A percentile compares a stretch with the other conserved stretches of the same genome.
These are phyloP conservation scores for Ophiothrix spiculata DNA, from an alignment of 35 echinoderm and acorn worm genomes.

Conservation along the genomic window DNA sequence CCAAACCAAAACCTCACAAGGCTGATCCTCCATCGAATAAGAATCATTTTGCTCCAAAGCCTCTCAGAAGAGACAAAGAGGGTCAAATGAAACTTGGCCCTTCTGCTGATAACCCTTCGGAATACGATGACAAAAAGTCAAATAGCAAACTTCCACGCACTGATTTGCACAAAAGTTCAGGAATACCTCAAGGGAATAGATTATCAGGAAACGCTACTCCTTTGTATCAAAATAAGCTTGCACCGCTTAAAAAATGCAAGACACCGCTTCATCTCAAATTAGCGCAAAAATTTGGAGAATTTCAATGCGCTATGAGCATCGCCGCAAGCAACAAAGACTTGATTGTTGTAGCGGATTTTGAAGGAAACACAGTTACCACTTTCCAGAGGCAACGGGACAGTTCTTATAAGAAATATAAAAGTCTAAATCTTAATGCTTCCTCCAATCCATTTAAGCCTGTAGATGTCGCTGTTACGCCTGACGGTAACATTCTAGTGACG, in stretches of 20 bases:
- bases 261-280: neutral
- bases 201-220: too few species aligned
- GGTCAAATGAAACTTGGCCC: too few species aligned
- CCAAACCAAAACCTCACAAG: too few species aligned
- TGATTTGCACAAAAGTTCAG: too few species aligned
- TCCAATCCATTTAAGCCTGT: neutral
- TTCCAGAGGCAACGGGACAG: neutral
- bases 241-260: neutral
- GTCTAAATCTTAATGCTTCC: neutral
- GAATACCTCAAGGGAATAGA: too few species aligned
- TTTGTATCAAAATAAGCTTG: too few species aligned
- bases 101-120: too few species aligned
- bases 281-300: neutral
- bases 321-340: neutral
- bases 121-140: too few species aligned
- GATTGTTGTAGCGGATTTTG: neutral
- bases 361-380: neutral
- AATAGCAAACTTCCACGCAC: too few species aligned
- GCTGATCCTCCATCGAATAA: too few species aligned
- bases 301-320: neutral
- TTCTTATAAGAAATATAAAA: neutral
- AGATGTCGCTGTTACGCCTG: neutral
- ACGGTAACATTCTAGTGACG: neutral
- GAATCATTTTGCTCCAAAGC: too few species aligned
- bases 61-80: too few species aligned